Percentiles rank a stretch among this genome's conserved stretches.
Evolutionary conservation across 2,113 vertebrate species (phyloP).

Genomic region (Eonycteris spelaea): DNA sequence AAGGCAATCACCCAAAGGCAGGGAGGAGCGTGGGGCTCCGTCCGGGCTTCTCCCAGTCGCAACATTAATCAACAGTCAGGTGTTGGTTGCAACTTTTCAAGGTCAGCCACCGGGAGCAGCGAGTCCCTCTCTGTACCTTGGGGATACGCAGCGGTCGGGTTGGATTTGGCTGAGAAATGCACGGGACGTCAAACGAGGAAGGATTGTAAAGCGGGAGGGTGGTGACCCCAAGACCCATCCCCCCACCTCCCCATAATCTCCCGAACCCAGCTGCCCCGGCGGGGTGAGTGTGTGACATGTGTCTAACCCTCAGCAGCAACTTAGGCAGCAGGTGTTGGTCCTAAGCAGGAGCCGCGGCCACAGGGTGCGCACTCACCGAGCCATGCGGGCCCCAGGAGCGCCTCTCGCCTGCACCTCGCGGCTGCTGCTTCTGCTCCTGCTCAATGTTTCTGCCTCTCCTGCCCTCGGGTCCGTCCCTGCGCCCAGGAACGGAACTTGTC

Average conservation of each 20-base stretch:
- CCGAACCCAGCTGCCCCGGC: background rate
- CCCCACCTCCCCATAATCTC: background rate
- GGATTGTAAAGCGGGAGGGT: background rate
- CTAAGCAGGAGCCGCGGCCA: background rate
- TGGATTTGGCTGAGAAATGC: conserved; percentile 22
- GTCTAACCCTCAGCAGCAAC: conserved; percentile 31
- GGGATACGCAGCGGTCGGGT: background rate
- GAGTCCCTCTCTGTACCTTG: background rate
- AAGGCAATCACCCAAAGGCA: background rate
- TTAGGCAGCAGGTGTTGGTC: conserved; percentile 60
- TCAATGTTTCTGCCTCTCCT: conserved; percentile 55
- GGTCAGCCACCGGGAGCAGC: conserved; percentile 43
- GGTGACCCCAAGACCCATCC: background rate
- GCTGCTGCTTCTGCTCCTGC: conserved; percentile 66
- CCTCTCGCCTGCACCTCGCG: conserved; percentile 45
- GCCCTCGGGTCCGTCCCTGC: conserved; percentile 32
- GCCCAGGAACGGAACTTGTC: conserved; percentile 45
- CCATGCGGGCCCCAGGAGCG: conserved; percentile 70
- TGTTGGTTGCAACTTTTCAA: conserved; percentile 76
- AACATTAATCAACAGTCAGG: conserved; percentile 64
- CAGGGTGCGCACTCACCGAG: background rate
- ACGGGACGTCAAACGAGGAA: background rate
- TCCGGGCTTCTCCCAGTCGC: conserved; percentile 51
- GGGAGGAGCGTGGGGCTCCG: conserved; percentile 72
- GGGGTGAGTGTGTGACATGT: conserved; percentile 63